Evolutionary conservation across 2,113 vertebrate species (phyloP), one percentile per base, ranked within the genome.

Genomic region (Probosciger aterrimus): DNA sequence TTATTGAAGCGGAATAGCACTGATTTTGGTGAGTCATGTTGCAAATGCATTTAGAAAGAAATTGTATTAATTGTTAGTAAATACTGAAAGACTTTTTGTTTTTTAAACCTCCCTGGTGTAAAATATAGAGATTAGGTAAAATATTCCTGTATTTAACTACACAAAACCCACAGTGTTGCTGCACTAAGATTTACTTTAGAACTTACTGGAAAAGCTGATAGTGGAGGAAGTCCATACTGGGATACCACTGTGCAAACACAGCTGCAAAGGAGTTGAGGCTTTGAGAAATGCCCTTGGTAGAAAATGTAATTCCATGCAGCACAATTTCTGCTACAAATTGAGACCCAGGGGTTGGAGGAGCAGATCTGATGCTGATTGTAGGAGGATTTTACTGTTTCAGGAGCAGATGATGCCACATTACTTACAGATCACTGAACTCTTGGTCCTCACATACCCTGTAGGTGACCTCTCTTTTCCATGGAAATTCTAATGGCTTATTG

Each of bases 331-430:
- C 57, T 50, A 27, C 28, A 69, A 4, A 50, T 39, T 57, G 28
- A 35, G 53, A 44, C 25, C 4, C 17, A 3, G 17, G 14, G 7
- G 6, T 5, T 33, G 8, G 31, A 6, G 33, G 20, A 18, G 10
- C 50, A 59, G 44, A 35, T 65, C 14, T 2, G 0, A 27, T 0
- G 2, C 28, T 59, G 24, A 4, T 11, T 23, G 17, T 16, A 9
- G 27, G 49, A 33, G 33, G 33, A 50, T 65, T 46, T 59, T 50
- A 10, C 37, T 82, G 17, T 65, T 60, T 57, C 22, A 41, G 44
- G 44, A 73, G 50, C 28, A 71, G 37, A 18, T 57, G 55, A 18
- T 70, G 11, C 9, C 31, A 20, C 25, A 12, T 50, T 70, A 20
- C 13, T 57, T 70, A n/a, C 13, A 77, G 64, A 35, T 65, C 18